phyloP scores from a whole-genome alignment of 2,113 vertebrate species.

The Rhinichthys klamathensis region DNA sequence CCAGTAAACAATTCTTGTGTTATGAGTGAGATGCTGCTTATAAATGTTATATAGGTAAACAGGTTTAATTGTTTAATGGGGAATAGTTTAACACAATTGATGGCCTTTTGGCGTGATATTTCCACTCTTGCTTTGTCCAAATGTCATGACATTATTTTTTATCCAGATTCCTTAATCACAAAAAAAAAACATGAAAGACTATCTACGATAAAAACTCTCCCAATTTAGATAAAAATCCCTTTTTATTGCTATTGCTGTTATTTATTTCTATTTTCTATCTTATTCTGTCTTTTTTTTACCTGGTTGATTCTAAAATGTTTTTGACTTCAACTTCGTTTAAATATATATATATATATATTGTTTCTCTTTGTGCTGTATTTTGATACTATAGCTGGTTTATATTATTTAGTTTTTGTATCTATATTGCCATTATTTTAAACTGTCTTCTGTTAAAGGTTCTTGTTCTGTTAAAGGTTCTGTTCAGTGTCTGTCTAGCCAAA shows the following conservation, averaged over 20 bases:
- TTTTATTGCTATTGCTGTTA: not conserved
- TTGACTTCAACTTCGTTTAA: not conserved
- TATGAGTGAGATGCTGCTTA: not conserved
- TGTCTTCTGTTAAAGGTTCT: not conserved
- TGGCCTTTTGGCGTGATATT: not conserved
- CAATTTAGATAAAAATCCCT: not conserved
- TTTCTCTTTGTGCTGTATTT: constrained; percentile 9
- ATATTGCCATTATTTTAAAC: constrained; percentile 9
- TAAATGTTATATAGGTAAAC: not conserved
- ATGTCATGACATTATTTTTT: not conserved
- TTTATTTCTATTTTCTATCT: constrained; percentile 14
- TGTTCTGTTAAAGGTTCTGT: not conserved
- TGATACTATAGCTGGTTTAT: constrained; percentile 6
- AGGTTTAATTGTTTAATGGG: not conserved
- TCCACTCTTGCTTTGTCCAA: not conserved
- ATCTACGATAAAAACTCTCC: not conserved
- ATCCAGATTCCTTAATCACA: not conserved
- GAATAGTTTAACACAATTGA: not conserved
- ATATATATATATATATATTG: not conserved
- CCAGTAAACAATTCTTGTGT: not conserved
- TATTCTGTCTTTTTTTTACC: not conserved
- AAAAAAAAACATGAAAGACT: not conserved
- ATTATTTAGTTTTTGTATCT: not conserved
- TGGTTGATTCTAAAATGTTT: not conserved
- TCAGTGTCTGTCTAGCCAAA: not conserved